Conservation (phyloP, 2,888 invertebrate species). For the Busseola fusca region DNA sequence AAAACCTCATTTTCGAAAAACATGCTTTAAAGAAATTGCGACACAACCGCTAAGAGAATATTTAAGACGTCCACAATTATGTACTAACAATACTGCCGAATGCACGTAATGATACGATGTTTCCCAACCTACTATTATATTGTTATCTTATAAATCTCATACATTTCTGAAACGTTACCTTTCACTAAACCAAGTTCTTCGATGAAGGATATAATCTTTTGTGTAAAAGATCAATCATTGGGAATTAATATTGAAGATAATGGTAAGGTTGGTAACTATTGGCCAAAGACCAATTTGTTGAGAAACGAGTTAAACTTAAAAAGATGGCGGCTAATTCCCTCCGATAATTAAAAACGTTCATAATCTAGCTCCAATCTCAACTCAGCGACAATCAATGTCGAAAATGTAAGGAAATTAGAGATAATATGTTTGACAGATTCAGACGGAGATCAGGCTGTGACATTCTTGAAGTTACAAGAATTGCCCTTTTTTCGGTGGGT, state of each 20-base stretch:
- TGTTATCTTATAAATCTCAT: constrained; percentile 66
- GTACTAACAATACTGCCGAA: constrained; percentile 55
- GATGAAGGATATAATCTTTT: constrained; percentile 55
- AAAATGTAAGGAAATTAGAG: not conserved
- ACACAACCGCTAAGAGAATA: constrained; percentile 48
- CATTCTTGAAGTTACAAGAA: not conserved
- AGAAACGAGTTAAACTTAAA: constrained; percentile 11
- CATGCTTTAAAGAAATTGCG: constrained; percentile 32
- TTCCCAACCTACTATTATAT: constrained; percentile 62
- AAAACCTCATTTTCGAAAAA: constrained; percentile 27
- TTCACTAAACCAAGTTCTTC: constrained; percentile 58
- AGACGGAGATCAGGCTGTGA: not conserved
- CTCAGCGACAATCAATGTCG: not conserved
- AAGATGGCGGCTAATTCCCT: not conserved
- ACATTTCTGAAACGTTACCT: constrained; percentile 65
- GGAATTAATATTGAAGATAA: constrained; percentile 47
- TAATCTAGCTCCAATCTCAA: not conserved
- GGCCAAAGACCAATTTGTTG: constrained; percentile 19
- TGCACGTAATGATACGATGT: constrained; percentile 61
- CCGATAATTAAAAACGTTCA: not conserved
- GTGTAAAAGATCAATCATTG: constrained; percentile 50
- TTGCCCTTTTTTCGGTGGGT: too few relatives aligned
- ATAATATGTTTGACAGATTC: not conserved
- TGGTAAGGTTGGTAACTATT: constrained; percentile 14
- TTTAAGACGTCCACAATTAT: constrained; percentile 62